A percentile compares a stretch with the other conserved stretches of the same genome.
Evolutionary conservation across 2,888 invertebrate species (phyloP).

Genomic region (Melieria crassipennis): DNA sequence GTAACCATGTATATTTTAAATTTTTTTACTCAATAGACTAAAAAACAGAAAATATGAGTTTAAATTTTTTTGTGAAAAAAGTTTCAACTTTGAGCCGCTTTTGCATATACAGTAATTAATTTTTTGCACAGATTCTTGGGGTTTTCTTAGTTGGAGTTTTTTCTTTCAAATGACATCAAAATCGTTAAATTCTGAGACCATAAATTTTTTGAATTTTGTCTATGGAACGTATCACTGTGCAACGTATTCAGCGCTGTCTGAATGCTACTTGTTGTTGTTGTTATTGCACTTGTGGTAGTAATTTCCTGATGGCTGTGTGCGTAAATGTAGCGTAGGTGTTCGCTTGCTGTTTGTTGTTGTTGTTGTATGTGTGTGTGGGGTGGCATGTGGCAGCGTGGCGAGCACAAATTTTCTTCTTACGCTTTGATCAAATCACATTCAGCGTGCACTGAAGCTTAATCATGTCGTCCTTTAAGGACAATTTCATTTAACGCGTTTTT

Average conservation of each 20-base stretch:
- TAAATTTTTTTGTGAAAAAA: too few species aligned
- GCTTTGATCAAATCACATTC: constrained; percentile 35
- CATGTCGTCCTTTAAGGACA: constrained; percentile 37
- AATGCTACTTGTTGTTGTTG: background rate
- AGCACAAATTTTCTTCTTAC: constrained; percentile 8
- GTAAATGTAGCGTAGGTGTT: constrained; percentile 25
- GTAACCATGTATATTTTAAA: too few species aligned
- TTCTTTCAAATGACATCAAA: too few species aligned
- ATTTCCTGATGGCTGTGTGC: constrained; percentile 4
- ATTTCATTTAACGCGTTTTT: constrained; percentile 43
- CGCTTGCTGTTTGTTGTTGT: background rate
- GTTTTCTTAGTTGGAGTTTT: too few species aligned
- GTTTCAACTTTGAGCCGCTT: too few species aligned
- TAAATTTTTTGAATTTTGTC: too few species aligned
- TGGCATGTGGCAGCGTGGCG: background rate
- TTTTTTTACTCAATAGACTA: too few species aligned
- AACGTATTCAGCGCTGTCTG: background rate
- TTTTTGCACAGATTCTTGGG: too few species aligned
- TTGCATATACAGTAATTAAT: too few species aligned
- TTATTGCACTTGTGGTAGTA: constrained; percentile 1
- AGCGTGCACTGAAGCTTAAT: constrained; percentile 33
- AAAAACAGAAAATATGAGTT: too few species aligned
- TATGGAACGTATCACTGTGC: too few species aligned
- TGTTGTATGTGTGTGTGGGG: constrained; percentile 2
- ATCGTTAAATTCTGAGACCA: too few species aligned